Base-by-base conservation (phyloP, 2,113 vertebrate genomes). In the Mustelus asterias region DNA sequence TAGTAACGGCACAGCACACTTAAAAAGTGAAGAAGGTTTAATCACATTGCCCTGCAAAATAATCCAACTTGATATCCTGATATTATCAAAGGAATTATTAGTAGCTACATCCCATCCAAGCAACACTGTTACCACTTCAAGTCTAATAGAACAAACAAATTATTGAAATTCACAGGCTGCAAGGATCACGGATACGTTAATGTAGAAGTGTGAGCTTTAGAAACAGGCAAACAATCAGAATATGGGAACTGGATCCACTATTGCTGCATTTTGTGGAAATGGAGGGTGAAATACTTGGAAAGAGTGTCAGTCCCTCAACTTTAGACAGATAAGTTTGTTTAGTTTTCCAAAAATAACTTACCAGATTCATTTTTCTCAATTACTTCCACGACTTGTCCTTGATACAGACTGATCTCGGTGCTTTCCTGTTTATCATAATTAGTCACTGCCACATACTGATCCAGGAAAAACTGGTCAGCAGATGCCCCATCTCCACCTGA, bases 311-410 rank as follows among this genome's bases (percentile, higher is more conserved):
- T n/a, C n/a, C 65, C 9, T 65, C 13, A 65, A 65, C 60, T 65
- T 93, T 37, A 65, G 86, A 89, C 10, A 93, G 60, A n/a, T 13
- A 18, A 26, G 29, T 95, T 60, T 95, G 37, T 33, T 41, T 3
- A 18, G 10, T 22, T 96, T 70, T 5, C 80, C 83, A 44, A 41
- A 72, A 26, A 13, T 24, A 60, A 96, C 96, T 97, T 97, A 99
- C 99, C 99, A 95, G 99, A 99, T 97, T 99, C 99, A 1, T 99
- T 99, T 97, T 99, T 99, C 98, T 99, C 99, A 89, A 99, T 99
- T 97, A 99, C 99, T 96, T 99, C 99, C 97, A 99, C 99, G 96
- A 99, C 97, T 97, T 99, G 99, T 65, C 99, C 99, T 96, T 98
- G 99, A 9, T 97, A 97, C 96, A 99, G 98, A 97, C 99, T 99